phyloP scores from a whole-genome alignment of 2,888 invertebrate genomes.

The Pollenia amentaria region DNA sequence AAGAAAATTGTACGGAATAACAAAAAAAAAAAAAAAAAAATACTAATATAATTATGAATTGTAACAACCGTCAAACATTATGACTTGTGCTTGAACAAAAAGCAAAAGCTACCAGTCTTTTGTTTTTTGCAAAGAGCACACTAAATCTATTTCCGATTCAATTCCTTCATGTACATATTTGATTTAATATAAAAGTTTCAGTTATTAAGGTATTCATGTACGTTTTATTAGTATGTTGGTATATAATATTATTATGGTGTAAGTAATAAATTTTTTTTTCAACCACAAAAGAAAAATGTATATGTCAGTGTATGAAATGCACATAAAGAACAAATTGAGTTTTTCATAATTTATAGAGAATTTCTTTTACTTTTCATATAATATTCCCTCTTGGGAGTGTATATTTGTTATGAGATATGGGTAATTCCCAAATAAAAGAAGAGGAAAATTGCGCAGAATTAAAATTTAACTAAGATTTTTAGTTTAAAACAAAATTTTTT shows the following conservation, averaged over 20 bases:
- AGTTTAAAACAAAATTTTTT: no score
- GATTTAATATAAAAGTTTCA: background rate
- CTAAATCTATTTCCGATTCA: background rate
- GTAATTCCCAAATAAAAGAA: no score
- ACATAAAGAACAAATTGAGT: constrained; percentile 24
- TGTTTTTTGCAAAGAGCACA: background rate
- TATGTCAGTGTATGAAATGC: background rate
- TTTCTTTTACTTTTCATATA: background rate
- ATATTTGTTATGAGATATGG: background rate
- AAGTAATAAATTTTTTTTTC: no score
- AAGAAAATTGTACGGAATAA: background rate
- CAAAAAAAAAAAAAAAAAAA: background rate
- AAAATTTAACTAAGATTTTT: no score
- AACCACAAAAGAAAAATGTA: no score
- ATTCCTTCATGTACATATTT: background rate
- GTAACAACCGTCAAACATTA: background rate
- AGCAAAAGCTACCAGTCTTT: background rate
- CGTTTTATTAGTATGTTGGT: no score
- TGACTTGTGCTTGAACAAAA: constrained; percentile 16
- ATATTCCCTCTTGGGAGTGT: background rate
- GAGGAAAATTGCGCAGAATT: no score
- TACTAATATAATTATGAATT: background rate
- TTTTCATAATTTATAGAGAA: constrained; percentile 35
- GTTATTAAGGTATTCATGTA: background rate
- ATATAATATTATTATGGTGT: no score